Evolutionary conservation across 2,888 invertebrate genomes (phyloP), one percentile per base, ranked within the genome.

Genomic region (Drosophila mettleri): DNA sequence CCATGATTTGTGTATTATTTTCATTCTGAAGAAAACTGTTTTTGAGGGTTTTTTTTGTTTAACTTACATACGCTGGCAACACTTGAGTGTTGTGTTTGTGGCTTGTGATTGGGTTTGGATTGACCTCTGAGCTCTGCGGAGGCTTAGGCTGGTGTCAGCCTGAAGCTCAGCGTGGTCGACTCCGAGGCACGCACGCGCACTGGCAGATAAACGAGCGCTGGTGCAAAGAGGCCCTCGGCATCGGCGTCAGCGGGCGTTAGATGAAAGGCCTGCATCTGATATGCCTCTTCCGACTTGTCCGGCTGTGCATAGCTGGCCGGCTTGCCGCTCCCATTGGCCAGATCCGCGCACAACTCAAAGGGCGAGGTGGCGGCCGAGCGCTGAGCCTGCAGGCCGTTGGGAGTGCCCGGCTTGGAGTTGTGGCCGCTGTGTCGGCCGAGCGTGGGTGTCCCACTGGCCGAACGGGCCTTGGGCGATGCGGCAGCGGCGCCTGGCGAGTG

Each of bases 121-220:
- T 27, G 34, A 34, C 9, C 20, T 34, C 34, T 20, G 41, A 29
- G 16, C 20, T 29, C 18, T 2, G 14, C 3, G 3, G 9, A 16
- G n/a, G n/a, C 52, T 93, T 96, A 97, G 94, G 98, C 97, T 90
- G 98, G 98, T 92, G 97, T 98, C 87, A 98, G 95, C 92, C 96
- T 97, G 92, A 98, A 97, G 92, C 98, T 97, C 90, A 97, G 96
- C 86, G 97, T 97, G 88, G 98, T 94, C 84, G 97, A 96, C 91
- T 96, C 95, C 91, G 95, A 96, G 95, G 92, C 96, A 95, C 92
- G 96, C 91, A 97, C 95, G 83, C 96, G 95, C 91, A 98, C 98
- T 75, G 98, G 98, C 93, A 98, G 95, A 93, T 97, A 98, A 92
- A 98, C 97, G 89, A 98, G 94, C 88, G 98, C 97, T 80, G 98